Base-by-base conservation (phyloP, 2,888 invertebrate genomes). In the Ligdia adustata region DNA sequence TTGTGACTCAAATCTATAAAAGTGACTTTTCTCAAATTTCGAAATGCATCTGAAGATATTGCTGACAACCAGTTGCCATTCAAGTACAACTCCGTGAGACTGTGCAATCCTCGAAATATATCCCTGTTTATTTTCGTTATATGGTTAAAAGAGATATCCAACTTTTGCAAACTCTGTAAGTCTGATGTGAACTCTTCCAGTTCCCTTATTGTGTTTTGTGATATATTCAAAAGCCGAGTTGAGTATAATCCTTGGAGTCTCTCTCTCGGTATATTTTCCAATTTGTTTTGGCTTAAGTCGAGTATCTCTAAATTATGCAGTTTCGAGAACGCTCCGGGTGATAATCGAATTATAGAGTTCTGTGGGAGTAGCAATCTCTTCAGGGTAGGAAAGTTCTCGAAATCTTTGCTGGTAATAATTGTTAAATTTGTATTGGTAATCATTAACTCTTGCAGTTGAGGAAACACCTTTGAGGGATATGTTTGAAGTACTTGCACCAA, bases 121-220 rank as follows among this genome's bases (percentile, higher is more conserved):
- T 93, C 93, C 74, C 94, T 95, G 38, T 92, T 93, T 57, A 97
- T 93, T 68, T 93, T 92, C 55, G 93, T 93, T 69, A 97, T 92
- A 75, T 96, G 95, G 85, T 97, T 97, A 76, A 92, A 94, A 26
- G 97, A 96, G 50, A 97, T 83, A 78, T 97, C 97, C 54, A 97
- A 91, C 56, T 94, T 92, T 83, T 96, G 94, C 59, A 98, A 85
- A 52, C 93, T 93, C 59, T 93, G 93, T 55, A 98, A 90, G 79
- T 97, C 96, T 7, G 91, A 78, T 29, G 96, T 94, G 73, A 97
- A 96, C 69, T 96, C 95, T 77, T 96, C 96, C 38, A 97, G 85
- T 59, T 95, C 95, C 69, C 94, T 94, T 48, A 98, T 89, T 55
- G 93, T 93, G 77, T 98, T 98, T 72, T 94, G 94, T 9, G 97